Percentiles rank a stretch among this genome's conserved stretches.
phyloP scores from a whole-genome alignment of 1,140 invertebrate genomes.

The Helicoverpa armigera region DNA sequence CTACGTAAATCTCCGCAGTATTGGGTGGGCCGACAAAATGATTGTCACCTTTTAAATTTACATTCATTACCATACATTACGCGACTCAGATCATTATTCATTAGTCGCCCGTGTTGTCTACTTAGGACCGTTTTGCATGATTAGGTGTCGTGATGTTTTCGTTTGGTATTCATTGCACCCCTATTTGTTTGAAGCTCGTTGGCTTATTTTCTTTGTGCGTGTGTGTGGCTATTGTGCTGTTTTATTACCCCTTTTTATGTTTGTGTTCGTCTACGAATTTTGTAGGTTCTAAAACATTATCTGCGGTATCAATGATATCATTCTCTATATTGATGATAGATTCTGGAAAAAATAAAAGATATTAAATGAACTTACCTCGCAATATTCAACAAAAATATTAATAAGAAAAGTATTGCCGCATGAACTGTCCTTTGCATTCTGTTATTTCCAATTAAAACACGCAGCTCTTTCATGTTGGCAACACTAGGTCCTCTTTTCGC shows the following conservation, averaged over 20 bases:
- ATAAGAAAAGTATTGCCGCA: slow-evolving; percentile 69
- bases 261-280: slow-evolving; percentile 15
- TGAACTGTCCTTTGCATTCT: slow-evolving; percentile 76
- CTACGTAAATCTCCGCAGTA: slow-evolving; percentile 67
- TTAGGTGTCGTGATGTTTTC: slow-evolving; percentile 73
- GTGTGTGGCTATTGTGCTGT: slow-evolving; percentile 36
- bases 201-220: slow-evolving; percentile 61
- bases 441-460: slow-evolving; percentile 64
- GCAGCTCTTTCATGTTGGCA: slow-evolving; percentile 80
- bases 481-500: slow-evolving; percentile 73
- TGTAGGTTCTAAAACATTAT: slow-evolving; percentile 24
- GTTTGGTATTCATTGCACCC: slow-evolving; percentile 70
- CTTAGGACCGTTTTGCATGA: slow-evolving; percentile 74
- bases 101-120: slow-evolving; percentile 66
- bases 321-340: not conserved
- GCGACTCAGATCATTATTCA: slow-evolving; percentile 59
- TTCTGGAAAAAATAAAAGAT: not conserved
- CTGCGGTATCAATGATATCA: not conserved
- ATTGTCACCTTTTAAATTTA: slow-evolving; percentile 85
- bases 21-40: slow-evolving; percentile 79
- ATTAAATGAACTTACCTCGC: slow-evolving; percentile 71
- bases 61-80: slow-evolving; percentile 79
- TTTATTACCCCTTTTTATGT: slow-evolving; percentile 43
- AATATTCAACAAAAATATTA: slow-evolving; percentile 75
- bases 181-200: slow-evolving; percentile 54